Base-by-base conservation (phyloP, 2,797 vertebrate species). In the Peromyscus aztecus region DNA sequence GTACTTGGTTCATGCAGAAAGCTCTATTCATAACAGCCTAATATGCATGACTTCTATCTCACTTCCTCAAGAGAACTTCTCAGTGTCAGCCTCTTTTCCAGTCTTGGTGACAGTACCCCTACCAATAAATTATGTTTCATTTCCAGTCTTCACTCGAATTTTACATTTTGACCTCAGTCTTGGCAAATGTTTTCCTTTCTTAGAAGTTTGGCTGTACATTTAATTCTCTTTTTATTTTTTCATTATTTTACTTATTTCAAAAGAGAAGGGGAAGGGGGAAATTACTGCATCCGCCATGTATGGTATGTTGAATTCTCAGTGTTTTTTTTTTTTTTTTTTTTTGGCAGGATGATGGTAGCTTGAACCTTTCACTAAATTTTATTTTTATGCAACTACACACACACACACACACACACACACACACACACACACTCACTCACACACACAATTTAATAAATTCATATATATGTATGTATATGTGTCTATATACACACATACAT, bases 381-480 rank as follows among this genome's bases (percentile, higher is more conserved):
- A 14, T 71, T 97, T 95, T 78, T 83, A 31, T 93, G 91, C 34
- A 73, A 31, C 31, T 95, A 93, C 71, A 24, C 23, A 89, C 59
- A 57, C 73, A 43, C 46, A 34, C 27, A 16, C 55, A 52, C 71
- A 24, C 29, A 91, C 59, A 57, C 73, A 43, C 52, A 29, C 27
- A 87, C 31, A 23, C 34, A 40, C 55, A 83, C n/a, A 19, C 34
- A 57, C 31, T n/a, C 77, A 80, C 49, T 57, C 34, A 24, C 10
- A 37, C 34, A 37, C 8, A 67, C 31, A 43, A 40, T 73, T 37
- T 73, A 73, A 73, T 73, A 73, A 73, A 21, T 73, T 40, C n/a
- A 73, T 4, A 73, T 37, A 73, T 73, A 73, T 73, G 21, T 71
- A 17, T n/a, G 13, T 6, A 65, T 65, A 37, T 37, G 21, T 71